Evolutionary conservation across 2,888 invertebrate species (phyloP).

Genomic region (Stegophylla sp.): DNA sequence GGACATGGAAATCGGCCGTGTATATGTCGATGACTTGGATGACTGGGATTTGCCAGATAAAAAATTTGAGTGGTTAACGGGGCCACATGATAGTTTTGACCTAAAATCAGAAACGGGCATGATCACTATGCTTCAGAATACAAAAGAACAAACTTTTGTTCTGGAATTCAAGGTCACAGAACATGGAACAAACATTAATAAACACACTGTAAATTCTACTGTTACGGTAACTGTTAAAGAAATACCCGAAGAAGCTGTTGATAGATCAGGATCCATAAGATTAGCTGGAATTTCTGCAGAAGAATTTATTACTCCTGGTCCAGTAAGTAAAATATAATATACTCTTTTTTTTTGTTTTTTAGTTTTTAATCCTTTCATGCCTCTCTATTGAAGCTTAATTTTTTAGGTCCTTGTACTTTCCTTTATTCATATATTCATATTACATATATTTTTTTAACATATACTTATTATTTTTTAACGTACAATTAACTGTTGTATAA

Average conservation of each 20-base stretch:
- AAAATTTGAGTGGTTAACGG: conserved; percentile 75
- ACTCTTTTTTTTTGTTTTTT: no score
- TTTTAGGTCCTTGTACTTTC: no score
- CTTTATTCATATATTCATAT: no score
- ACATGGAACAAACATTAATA: conserved; percentile 69
- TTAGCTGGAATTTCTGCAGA: conserved; percentile 82
- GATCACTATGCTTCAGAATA: conserved; percentile 84
- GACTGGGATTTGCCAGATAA: conserved; percentile 98
- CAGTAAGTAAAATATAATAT: conserved; percentile 61
- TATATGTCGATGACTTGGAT: conserved; percentile 92
- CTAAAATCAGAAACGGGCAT: conserved; percentile 80
- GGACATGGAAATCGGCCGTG: conserved; percentile 85
- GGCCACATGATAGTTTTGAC: conserved; percentile 73
- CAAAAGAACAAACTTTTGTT: conserved; percentile 77
- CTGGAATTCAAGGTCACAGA: conserved; percentile 80
- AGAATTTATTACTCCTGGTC: conserved; percentile 76
- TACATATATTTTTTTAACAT: no score
- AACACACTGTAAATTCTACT: conserved; percentile 79
- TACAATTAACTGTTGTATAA: not conserved
- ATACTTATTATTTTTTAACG: not conserved
- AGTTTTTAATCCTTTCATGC: no score
- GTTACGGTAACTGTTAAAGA: conserved; percentile 87
- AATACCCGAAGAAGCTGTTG: conserved; percentile 89
- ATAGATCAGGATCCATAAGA: conserved; percentile 89
- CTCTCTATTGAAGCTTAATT: no score